These are phyloP conservation scores for Psephotus haematonotus DNA, from an alignment of 2,113 vertebrate genomes.

Conservation along the genomic window DNA sequence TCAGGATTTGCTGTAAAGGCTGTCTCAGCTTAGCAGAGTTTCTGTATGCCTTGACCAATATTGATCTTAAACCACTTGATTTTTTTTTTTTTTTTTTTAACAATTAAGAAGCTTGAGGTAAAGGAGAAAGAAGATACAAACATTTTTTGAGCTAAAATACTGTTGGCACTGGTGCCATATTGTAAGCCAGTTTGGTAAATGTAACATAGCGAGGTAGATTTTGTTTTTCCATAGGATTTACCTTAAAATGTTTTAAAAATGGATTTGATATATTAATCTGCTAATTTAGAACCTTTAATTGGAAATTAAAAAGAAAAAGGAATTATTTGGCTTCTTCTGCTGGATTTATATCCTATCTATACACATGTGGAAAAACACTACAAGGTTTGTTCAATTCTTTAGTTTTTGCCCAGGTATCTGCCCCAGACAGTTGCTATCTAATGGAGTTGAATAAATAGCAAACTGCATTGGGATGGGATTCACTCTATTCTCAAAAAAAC, in stretches of 20 bases:
- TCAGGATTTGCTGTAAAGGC: neutral
- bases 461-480: neutral
- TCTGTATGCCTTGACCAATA: neutral
- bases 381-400: neutral
- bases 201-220: neutral
- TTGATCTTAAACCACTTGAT: neutral
- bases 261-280: neutral
- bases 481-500: neutral
- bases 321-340: neutral
- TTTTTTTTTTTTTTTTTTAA: neutral
- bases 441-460: neutral
- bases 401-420: neutral
- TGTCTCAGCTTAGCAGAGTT: neutral
- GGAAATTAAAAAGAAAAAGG: neutral
- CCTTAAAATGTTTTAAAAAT: neutral
- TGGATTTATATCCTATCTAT: neutral
- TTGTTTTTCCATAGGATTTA: neutral
- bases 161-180: neutral
- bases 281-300: fast-evolving
- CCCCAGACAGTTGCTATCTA: neutral
- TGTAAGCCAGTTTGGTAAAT: neutral
- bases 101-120: neutral
- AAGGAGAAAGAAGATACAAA: neutral
- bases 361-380: fast-evolving
- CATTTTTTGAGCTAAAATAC: neutral